Percentiles rank a stretch among this genome's conserved stretches.
Evolutionary conservation across 2,113 vertebrate species (phyloP).

Genomic region (Corythornis madagascariensis): DNA sequence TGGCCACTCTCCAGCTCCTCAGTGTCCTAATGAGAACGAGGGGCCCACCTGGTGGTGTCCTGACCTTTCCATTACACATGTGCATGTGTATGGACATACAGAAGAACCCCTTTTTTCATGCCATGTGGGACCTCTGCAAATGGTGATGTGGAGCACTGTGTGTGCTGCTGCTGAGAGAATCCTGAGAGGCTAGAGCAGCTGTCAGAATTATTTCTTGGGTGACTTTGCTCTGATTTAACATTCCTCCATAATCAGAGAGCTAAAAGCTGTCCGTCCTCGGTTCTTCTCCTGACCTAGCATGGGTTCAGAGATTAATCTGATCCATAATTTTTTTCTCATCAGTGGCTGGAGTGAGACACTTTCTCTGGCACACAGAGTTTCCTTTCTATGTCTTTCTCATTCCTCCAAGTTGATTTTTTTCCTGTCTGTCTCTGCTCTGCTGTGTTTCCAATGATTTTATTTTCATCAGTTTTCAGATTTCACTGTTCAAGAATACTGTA

Average conservation of each 20-base stretch:
- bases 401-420: not conserved
- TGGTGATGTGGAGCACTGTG: no score
- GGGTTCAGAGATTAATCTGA: not conserved
- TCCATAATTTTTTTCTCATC: not conserved
- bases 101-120: not conserved
- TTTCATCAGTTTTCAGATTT: not conserved
- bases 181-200: not conserved
- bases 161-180: not conserved
- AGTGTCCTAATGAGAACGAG: no score
- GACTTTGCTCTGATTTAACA: not conserved
- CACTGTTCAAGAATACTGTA: not conserved
- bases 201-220: not conserved
- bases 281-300: not conserved
- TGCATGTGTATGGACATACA: fast-evolving
- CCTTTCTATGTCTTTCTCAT: not conserved
- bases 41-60: not conserved
- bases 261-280: not conserved
- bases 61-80: not conserved
- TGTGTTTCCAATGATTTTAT: not conserved
- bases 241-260: not conserved
- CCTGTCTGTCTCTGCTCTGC: not conserved
- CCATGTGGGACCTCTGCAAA: not conserved
- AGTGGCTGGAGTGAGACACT: not conserved
- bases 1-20: not conserved
- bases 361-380: not conserved